Evolutionary conservation across 2,113 vertebrate species (phyloP).

Genomic region (Archilochus colubris): DNA sequence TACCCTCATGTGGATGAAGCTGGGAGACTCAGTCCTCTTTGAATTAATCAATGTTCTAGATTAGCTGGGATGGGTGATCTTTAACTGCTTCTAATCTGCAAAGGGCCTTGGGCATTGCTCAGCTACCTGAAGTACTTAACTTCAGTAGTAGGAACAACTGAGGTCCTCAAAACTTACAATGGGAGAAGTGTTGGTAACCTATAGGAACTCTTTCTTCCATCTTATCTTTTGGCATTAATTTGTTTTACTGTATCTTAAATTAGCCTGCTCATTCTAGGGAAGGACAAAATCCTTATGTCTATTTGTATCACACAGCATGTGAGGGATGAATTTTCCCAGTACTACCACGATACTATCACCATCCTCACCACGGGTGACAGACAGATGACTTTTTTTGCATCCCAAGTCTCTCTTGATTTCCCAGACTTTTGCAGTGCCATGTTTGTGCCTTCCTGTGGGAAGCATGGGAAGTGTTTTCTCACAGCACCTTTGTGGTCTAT

Average conservation of each 20-base stretch:
- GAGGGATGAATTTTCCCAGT: background rate
- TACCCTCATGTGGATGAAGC: background rate
- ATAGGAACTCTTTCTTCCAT: background rate
- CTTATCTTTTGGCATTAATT: background rate
- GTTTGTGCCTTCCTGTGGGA: background rate
- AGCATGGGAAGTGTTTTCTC: background rate
- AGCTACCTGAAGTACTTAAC: too few relatives aligned
- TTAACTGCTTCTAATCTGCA: background rate
- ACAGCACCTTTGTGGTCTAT: rapidly evolving
- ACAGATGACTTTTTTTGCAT: background rate
- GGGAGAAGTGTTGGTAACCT: background rate
- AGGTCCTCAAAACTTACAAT: background rate
- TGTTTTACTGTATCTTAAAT: background rate
- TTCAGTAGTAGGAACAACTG: too few relatives aligned
- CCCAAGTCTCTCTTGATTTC: background rate
- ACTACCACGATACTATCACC: background rate
- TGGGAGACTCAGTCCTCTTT: background rate
- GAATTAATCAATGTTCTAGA: background rate
- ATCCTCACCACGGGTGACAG: background rate
- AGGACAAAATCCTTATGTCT: background rate
- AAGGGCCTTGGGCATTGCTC: too few relatives aligned
- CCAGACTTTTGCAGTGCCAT: background rate
- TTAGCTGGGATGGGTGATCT: background rate
- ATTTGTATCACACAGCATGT: background rate
- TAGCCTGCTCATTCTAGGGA: background rate